Conservation (phyloP, 2,797 vertebrate genomes). For the Nannoperca australis region DNA sequence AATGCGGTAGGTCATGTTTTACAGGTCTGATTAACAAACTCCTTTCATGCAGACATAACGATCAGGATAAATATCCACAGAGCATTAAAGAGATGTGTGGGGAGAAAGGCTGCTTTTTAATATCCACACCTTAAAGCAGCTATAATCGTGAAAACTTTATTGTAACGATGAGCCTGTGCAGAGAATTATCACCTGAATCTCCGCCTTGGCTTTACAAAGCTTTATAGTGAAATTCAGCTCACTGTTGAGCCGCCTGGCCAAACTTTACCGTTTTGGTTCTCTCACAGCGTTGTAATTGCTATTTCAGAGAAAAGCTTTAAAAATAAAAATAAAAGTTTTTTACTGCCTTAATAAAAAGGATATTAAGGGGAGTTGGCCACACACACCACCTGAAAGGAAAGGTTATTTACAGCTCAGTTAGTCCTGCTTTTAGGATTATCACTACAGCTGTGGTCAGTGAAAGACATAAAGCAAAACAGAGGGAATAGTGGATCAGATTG, state of each 20-base stretch:
- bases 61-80: not conserved
- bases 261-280: not conserved
- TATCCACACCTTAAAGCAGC: not conserved
- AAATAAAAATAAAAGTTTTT: no score
- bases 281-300: not conserved
- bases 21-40: not conserved
- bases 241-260: not conserved
- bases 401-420: slow-evolving; percentile 11
- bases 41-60: slow-evolving; percentile 1
- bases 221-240: slow-evolving; percentile 5
- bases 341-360: not conserved
- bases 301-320: not conserved
- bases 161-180: not conserved
- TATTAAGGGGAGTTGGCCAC: not conserved
- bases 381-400: not conserved
- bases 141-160: not conserved
- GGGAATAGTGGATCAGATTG: slow-evolving; percentile 13
- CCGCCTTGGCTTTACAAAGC: not conserved
- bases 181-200: not conserved
- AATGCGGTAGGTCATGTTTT: slow-evolving; percentile 23
- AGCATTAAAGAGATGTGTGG: not conserved
- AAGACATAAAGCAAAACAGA: slow-evolving; percentile 21
- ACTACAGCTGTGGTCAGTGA: slow-evolving; percentile 32
- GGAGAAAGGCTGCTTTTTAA: not conserved
- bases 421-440: slow-evolving; percentile 25